Base-by-base conservation (phyloP, 2,113 vertebrate genomes). In the Xyliphius kryptos region DNA sequence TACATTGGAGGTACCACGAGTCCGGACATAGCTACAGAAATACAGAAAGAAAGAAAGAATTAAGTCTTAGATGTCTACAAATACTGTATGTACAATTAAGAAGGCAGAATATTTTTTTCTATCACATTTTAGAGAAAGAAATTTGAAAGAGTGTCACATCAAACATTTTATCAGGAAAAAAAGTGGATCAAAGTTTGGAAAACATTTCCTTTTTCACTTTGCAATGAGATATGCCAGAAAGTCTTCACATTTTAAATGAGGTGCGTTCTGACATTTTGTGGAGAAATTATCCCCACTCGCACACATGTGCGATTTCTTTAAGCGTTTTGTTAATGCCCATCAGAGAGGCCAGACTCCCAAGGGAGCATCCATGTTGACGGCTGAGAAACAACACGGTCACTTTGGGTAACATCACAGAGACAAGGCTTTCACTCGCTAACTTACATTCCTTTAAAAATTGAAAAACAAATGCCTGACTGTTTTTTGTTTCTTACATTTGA, bases 1-100 rank as follows among this genome's bases (percentile, higher is more conserved):
- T 90, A 97, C 94, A 97, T 97, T 46, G 94, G 94, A 54, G 95
- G 95, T 68, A 95, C 93, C 76, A 95, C 94, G 76, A 97, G 91
- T 82, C 95, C 92, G 41, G 95, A 95, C 94, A 97, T 97, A 79
- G 90, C 94, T 96, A 72, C 82, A 80, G 20, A 19, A 26, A 48
- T 12, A 53, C 6, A 88, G 67, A 88, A 58, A 69, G 36, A 13
- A 7, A 53, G 26, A 17, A 63, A 20, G 53, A n/a, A n/a, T n/a
- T n/a, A n/a, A n/a, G n/a, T n/a, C n/a, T n/a, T n/a, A n/a, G n/a
- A n/a, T n/a, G n/a, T n/a, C n/a, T n/a, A n/a, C n/a, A n/a, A n/a
- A n/a, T n/a, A n/a, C n/a, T n/a, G 2, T n/a, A 9, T 4, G 48
- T 11, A 51, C 57, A 21, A 71, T 65, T 50, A n/a, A n/a, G n/a